Evolutionary conservation across 2,113 vertebrate genomes (phyloP).

Genomic region (Fulmarus glacialis): DNA sequence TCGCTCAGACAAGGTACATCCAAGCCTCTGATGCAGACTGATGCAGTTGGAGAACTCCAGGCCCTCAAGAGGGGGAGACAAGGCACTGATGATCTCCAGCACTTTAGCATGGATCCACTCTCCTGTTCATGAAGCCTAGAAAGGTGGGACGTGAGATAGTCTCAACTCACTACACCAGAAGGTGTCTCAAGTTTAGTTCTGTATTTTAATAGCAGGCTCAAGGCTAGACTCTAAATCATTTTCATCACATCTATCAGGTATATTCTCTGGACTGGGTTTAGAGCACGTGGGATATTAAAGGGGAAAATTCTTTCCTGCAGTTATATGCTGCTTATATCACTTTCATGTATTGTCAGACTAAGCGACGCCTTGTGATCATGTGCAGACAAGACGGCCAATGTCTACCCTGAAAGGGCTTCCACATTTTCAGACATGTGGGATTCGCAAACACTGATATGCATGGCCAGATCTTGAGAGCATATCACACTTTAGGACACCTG

Average conservation of each 20-base stretch:
- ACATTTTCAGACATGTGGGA: neutral
- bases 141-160: neutral
- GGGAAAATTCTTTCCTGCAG: neutral
- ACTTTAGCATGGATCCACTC: neutral
- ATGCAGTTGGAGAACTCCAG: neutral
- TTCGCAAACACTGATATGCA: neutral
- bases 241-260: neutral
- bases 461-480: neutral
- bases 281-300: neutral
- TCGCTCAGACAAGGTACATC: neutral
- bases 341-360: neutral
- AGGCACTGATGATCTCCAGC: neutral
- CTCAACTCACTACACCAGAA: neutral
- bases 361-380: accelerated
- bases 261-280: neutral
- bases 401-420: neutral
- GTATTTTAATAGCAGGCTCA: neutral
- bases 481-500: neutral
- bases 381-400: neutral
- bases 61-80: neutral
- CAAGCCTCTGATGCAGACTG: neutral
- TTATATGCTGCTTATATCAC: neutral
- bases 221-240: neutral
- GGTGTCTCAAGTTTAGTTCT: neutral
- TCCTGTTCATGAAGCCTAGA: neutral